Evolutionary conservation across 2,113 vertebrate species (phyloP).

Genomic region (Myodes glareolus): DNA sequence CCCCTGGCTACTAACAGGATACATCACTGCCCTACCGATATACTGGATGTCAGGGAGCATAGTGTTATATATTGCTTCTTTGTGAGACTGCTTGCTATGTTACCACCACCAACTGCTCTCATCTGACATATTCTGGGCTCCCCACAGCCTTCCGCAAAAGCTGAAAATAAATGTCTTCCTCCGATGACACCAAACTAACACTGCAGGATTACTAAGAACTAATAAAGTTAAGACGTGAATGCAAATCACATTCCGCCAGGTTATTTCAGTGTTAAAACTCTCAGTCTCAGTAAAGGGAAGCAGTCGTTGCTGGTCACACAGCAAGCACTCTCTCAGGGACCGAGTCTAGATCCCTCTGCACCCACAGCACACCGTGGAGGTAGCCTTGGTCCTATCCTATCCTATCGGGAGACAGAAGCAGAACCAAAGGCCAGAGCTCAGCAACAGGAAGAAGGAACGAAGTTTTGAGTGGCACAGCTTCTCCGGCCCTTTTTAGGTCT

Average conservation of each 20-base stretch:
- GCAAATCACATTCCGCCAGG: not conserved
- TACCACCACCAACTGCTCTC: not conserved
- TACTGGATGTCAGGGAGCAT: no score
- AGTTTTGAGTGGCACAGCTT: not conserved
- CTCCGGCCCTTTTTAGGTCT: not conserved
- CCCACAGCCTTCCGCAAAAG: not conserved
- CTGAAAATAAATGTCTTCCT: not conserved
- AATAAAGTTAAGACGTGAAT: not conserved
- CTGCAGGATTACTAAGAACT: not conserved
- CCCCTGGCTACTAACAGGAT: no score
- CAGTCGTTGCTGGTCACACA: not conserved
- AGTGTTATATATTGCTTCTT: not conserved
- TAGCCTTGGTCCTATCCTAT: no score
- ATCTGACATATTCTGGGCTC: not conserved
- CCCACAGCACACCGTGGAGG: rapidly evolving
- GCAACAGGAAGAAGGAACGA: not conserved
- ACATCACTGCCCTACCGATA: no score
- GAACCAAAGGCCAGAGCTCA: not conserved
- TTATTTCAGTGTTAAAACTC: not conserved
- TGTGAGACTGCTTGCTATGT: not conserved
- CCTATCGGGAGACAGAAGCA: not conserved
- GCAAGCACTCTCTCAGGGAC: not conserved
- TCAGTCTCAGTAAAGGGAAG: not conserved
- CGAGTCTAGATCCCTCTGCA: not conserved
- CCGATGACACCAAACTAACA: no score